Base-by-base conservation (phyloP, 2,113 vertebrate species). In the Lampris megalopsis region DNA sequence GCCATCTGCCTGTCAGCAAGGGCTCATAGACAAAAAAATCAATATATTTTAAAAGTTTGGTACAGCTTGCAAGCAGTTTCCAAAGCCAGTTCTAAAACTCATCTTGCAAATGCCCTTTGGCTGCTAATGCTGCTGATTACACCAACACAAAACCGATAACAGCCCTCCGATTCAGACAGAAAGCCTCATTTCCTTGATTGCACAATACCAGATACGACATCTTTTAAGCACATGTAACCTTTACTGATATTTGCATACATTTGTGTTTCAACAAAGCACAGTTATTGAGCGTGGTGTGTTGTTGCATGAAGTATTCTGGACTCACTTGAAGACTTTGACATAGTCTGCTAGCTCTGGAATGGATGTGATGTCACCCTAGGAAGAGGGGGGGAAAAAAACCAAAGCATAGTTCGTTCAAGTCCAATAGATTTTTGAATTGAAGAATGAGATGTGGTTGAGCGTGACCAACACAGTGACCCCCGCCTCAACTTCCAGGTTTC, bases 291-390 rank as follows among this genome's bases (percentile, higher is more conserved):
- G 9, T n/a, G 45, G 24, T n/a, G 59, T 4, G 40, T 47, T 40
- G 36, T 6, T 9, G 10, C 36, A 59, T 13, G 13, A 3, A 5
- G 47, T 7, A 4, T 56, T 80, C 7, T 52, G 24, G 75, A 98
- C 98, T 97, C 95, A 99, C 98, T 99, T 99, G 94, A 99, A 99
- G 84, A 99, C 97, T 95, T 97, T 99, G 83, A 99, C 96, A 79
- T 98, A 97, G 94, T 99, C 97, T 0, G 98, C 97, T 48, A 99
- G 95, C 93, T 99, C 98, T 0, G 98, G 98, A 92, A 99, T 99
- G 82, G 97, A 98, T 84, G 98, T 99, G 92, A 99, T 99, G 91
- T 99, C 98, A 92, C 98, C 98, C 98, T 99, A 62, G 9, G n/a
- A 62, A 74, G 70, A 72, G 76, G 6, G n/a, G 58, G 40, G 48